phyloP scores from a whole-genome alignment of 2,888 invertebrate species.

The Leptothorax acervorum region DNA sequence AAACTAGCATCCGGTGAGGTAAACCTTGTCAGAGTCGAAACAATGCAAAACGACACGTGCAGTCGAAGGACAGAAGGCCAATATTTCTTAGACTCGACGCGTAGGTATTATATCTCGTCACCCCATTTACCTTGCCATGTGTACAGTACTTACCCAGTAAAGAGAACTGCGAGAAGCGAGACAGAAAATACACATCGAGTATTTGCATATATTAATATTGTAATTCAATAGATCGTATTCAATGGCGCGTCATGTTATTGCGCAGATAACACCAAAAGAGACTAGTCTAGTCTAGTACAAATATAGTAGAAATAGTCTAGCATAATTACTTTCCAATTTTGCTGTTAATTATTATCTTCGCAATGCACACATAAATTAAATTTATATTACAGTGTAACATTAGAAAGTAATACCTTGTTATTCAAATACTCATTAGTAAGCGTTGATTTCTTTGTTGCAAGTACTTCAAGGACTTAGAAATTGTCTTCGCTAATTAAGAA shows the following conservation, averaged over 20 bases:
- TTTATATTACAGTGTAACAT: not conserved
- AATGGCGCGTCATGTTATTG: not conserved
- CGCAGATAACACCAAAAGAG: not conserved
- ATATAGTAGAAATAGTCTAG: not conserved
- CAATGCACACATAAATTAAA: not conserved
- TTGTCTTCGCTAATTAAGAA: not conserved
- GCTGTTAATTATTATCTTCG: not conserved
- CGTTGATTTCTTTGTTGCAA: not conserved
- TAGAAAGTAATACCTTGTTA: not conserved
- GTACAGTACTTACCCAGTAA: not conserved
- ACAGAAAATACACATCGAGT: not conserved
- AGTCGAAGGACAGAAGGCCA: conserved; percentile 49
- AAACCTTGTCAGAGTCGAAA: conserved; percentile 51
- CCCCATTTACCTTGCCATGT: conserved; percentile 17
- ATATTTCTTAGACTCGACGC: conserved; percentile 52
- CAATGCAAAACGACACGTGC: conserved; percentile 57
- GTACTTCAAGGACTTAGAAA: not conserved
- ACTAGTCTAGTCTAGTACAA: not conserved
- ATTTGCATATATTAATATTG: conserved; percentile 7
- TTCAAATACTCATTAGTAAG: not conserved
- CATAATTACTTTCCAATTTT: conserved; percentile 4
- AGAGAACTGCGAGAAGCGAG: not conserved
- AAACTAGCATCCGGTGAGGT: conserved; percentile 32
- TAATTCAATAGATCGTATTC: not conserved
- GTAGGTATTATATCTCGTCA: conserved; percentile 40